phyloP scores from a whole-genome alignment of 1,140 invertebrate genomes.

The Mamestra configurata region DNA sequence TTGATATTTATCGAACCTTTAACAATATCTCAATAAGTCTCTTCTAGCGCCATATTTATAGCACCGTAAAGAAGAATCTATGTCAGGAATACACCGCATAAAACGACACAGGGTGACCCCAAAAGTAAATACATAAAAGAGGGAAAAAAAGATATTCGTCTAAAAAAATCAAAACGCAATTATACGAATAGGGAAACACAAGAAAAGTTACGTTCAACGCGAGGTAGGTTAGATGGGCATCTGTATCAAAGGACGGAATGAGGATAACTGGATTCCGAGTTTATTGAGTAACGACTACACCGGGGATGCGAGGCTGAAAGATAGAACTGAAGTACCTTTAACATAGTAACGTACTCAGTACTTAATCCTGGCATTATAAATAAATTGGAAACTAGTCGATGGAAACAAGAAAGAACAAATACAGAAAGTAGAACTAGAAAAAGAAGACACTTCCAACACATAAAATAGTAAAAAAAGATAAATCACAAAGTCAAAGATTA shows the following conservation, averaged over 20 bases:
- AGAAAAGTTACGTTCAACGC: conserved; percentile 50
- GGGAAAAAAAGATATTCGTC: conserved; percentile 11
- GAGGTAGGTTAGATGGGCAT: conserved; percentile 48
- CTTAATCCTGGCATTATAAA: no score
- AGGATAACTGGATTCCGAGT: conserved; percentile 54
- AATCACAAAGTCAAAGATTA: no score
- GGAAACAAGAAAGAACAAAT: no score
- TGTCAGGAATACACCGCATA: not conserved
- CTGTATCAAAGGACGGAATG: conserved; percentile 57
- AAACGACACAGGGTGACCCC: not conserved
- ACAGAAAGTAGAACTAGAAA: no score
- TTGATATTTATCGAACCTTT: conserved; percentile 1
- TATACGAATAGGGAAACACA: conserved; percentile 47
- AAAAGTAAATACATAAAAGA: conserved; percentile 9
- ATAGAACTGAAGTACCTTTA: not conserved
- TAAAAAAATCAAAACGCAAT: conserved; percentile 55
- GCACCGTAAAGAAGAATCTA: conserved; percentile 2
- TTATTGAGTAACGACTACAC: conserved; percentile 37
- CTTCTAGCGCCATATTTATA: conserved; percentile 8
- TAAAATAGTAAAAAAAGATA: no score
- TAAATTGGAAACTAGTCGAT: no score
- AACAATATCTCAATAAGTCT: not conserved
- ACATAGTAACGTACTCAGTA: not conserved
- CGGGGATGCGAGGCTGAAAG: not conserved
- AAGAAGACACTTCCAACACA: no score